Evolutionary conservation across 2,888 invertebrate species (phyloP).

Genomic region (Microdon myrmicae): DNA sequence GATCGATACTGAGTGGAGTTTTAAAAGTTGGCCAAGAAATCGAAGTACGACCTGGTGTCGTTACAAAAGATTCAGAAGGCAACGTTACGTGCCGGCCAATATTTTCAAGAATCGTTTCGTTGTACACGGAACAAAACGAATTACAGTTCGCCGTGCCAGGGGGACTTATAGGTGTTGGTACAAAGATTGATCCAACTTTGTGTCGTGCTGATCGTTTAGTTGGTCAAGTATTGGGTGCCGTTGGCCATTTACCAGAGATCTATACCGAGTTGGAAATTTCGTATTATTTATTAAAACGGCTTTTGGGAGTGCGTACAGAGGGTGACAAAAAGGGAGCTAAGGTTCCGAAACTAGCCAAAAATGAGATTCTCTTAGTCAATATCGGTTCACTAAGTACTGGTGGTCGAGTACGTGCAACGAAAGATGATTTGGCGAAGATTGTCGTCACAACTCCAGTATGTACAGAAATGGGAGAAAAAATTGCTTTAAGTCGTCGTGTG

Average conservation of each 20-base stretch:
- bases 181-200: slow-evolving; percentile 98
- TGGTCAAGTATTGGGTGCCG: slow-evolving; percentile 96
- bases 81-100: slow-evolving; percentile 96
- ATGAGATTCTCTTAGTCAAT: slow-evolving; percentile 95
- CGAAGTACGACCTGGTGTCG: slow-evolving; percentile 96
- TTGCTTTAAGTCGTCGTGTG: slow-evolving; percentile 97
- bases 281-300: slow-evolving; percentile 93
- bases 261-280: slow-evolving; percentile 98
- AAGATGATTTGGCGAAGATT: slow-evolving; percentile 97
- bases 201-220: slow-evolving; percentile 98
- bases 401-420: slow-evolving; percentile 93
- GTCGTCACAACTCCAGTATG: slow-evolving; percentile 97
- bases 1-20: slow-evolving; percentile 95
- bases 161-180: slow-evolving; percentile 99
- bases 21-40: slow-evolving; percentile 98
- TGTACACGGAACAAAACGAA: slow-evolving; percentile 98
- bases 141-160: slow-evolving; percentile 99
- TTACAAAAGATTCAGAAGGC: slow-evolving; percentile 96
- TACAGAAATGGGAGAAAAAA: slow-evolving; percentile 98
- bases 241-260: slow-evolving; percentile 95
- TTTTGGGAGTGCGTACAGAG: slow-evolving; percentile 97
- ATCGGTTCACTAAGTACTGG: slow-evolving; percentile 99
- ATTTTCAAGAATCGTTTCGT: slow-evolving; percentile 94
- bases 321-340: slow-evolving; percentile 99
- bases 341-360: slow-evolving; percentile 90